Percentiles rank a stretch among this genome's conserved stretches.
phyloP scores from a whole-genome alignment of 2,797 vertebrate species.

The Gobionotothen gibberifrons region DNA sequence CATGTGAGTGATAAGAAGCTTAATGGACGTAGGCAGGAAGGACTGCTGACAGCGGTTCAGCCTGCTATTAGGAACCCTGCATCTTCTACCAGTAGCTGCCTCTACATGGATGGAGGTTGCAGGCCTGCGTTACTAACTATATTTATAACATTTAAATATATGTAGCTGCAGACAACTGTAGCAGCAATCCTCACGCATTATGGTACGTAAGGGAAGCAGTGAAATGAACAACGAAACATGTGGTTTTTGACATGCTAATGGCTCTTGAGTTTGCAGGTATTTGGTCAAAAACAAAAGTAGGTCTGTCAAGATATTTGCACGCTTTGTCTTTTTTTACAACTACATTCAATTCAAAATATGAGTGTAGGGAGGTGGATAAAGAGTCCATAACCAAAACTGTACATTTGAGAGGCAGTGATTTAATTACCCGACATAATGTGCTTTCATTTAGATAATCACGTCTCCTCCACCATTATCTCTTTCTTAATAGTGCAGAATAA shows the following conservation, averaged over 20 bases:
- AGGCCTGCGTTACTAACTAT: not conserved
- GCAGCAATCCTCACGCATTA: not conserved
- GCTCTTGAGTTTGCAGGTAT: not conserved
- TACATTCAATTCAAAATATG: no score
- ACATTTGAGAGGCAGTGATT: no score
- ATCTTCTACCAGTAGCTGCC: not conserved
- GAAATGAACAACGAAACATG: not conserved
- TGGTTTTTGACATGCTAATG: not conserved
- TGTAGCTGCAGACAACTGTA: not conserved
- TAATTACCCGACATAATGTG: no score
- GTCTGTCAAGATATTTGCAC: no score
- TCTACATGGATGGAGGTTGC: not conserved
- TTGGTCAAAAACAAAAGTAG: not conserved
- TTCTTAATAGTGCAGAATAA: slow-evolving; percentile 4
- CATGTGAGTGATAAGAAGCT: no score
- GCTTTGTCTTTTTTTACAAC: no score
- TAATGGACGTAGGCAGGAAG: no score
- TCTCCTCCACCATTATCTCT: slow-evolving; percentile 5
- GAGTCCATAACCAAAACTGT: no score
- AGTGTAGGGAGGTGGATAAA: no score
- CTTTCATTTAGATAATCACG: not conserved
- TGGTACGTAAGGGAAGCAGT: not conserved
- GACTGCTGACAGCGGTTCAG: no score
- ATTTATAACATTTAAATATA: not conserved
- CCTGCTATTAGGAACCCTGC: no score